Conservation (phyloP, 2,113 vertebrate genomes). For the Isichthys henryi region DNA sequence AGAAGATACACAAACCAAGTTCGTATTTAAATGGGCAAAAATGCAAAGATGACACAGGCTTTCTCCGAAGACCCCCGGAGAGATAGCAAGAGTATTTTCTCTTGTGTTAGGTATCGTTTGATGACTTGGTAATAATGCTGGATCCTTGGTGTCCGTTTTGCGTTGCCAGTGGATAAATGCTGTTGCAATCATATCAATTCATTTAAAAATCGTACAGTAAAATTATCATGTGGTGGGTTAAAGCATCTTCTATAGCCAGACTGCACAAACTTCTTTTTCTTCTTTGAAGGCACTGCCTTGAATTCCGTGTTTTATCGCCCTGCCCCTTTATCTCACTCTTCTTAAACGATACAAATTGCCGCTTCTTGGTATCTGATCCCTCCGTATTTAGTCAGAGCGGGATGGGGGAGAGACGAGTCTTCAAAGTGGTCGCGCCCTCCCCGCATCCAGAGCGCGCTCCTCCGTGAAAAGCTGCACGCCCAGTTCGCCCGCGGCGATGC, state of each 20-base stretch:
- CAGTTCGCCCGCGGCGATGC: background rate
- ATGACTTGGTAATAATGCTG: background rate
- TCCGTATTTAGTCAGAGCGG: background rate
- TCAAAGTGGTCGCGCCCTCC: background rate
- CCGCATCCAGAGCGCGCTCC: background rate
- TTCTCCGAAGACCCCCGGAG: background rate
- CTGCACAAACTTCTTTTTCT: constrained; percentile 15
- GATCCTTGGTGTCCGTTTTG: background rate
- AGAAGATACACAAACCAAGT: background rate
- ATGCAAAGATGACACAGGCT: background rate
- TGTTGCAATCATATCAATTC: background rate
- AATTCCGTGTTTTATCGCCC: background rate
- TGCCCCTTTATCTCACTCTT: background rate
- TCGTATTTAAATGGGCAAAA: background rate
- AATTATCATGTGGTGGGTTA: background rate
- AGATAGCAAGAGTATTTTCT: background rate
- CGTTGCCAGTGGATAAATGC: background rate
- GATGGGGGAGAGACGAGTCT: background rate
- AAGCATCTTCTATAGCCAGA: background rate
- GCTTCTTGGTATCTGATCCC: background rate
- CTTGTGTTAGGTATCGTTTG: background rate
- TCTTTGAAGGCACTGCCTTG: background rate
- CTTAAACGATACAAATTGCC: background rate
- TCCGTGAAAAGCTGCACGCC: background rate
- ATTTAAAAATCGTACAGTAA: background rate